Conservation (phyloP, 2,888 invertebrate species). For the Lasioglossum figueresi region DNA sequence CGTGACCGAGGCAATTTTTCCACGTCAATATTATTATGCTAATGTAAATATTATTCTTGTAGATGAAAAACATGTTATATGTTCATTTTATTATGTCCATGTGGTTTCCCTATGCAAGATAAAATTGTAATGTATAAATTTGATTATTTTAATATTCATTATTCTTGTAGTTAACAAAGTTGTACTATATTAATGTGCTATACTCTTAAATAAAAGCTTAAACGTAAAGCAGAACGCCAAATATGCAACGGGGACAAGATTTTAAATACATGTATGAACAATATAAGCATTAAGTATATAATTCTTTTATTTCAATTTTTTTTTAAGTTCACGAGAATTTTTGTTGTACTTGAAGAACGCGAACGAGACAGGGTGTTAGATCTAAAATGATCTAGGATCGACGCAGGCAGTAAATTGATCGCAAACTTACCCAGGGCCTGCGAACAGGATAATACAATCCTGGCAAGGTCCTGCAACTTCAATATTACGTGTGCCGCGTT, state of each 20-base stretch:
- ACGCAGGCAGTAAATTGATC: background rate
- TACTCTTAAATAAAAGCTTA: background rate
- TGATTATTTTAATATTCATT: too few relatives aligned
- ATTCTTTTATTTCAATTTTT: too few relatives aligned
- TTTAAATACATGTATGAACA: too few relatives aligned
- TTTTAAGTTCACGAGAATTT: too few relatives aligned
- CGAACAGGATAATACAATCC: background rate
- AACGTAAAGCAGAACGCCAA: background rate
- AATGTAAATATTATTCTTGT: too few relatives aligned
- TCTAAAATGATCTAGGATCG: background rate
- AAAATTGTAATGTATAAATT: background rate
- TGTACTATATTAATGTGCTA: background rate
- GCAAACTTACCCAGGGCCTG: background rate
- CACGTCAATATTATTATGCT: background rate
- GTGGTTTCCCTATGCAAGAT: too few relatives aligned
- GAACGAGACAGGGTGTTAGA: background rate
- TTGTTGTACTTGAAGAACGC: background rate
- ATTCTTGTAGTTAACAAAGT: background rate
- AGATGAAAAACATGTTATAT: too few relatives aligned
- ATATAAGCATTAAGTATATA: too few relatives aligned
- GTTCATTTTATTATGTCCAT: too few relatives aligned
- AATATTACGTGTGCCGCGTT: constrained; percentile 54
- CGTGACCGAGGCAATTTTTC: background rate
- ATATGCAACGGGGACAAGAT: too few relatives aligned
- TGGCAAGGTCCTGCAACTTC: background rate